These are phyloP conservation scores for Cliona cf. orientalis DNA, from an alignment of 37 sponge, comb jelly and placozoan species.

Conservation along the genomic window DNA sequence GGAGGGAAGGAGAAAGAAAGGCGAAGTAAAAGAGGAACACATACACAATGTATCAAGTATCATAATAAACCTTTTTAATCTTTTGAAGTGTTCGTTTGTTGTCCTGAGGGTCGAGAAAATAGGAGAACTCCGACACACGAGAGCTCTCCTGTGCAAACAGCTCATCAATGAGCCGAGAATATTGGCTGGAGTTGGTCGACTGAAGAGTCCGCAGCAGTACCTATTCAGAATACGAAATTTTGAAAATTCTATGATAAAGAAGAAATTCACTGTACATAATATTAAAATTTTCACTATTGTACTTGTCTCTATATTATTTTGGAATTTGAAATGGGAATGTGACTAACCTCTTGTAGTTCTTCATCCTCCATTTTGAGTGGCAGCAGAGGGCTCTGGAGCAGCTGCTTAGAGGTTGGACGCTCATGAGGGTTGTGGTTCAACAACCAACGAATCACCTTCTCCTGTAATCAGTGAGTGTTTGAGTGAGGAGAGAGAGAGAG, in stretches of 20 bases:
- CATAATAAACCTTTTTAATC: neutral
- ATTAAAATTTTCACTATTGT: too few relatives aligned
- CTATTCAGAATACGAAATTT: too few relatives aligned
- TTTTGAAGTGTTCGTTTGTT: constrained; percentile 25
- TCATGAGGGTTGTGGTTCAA: constrained; percentile 78
- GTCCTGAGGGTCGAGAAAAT: constrained; percentile 56
- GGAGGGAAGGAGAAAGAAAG: too few relatives aligned
- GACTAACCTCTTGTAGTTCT: constrained; percentile 75
- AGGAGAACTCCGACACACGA: constrained; percentile 37
- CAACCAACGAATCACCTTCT: constrained; percentile 55
- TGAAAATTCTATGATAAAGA: too few relatives aligned
- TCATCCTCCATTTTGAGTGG: constrained; percentile 91
- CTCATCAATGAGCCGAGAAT: constrained; percentile 64
- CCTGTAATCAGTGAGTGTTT: constrained; percentile 22
- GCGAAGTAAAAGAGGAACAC: too few relatives aligned
- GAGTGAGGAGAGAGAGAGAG: neutral
- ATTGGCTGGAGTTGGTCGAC: constrained; percentile 71
- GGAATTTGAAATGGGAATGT: neutral
- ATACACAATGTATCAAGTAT: too few relatives aligned
- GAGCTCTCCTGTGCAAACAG: constrained; percentile 67
- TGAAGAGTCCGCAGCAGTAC: constrained; percentile 69
- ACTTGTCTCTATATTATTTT: too few relatives aligned
- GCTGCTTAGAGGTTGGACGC: constrained; percentile 81
- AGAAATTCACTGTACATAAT: too few relatives aligned
- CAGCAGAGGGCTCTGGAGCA: constrained; percentile 78